Conservation (phyloP, 2,888 invertebrate species). For the Oscheius sp. region DNA sequence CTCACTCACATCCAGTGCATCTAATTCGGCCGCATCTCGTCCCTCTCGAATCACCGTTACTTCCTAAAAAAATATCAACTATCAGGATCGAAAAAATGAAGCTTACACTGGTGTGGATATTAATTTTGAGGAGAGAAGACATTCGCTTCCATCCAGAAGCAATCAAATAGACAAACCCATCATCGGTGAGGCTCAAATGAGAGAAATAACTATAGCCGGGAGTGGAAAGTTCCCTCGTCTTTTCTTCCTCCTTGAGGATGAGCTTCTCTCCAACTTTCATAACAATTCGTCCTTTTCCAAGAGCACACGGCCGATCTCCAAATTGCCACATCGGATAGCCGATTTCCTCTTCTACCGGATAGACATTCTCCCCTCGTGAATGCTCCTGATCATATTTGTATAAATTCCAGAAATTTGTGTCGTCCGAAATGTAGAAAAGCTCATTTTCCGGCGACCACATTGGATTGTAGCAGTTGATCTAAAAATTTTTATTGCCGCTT, state of each 20-base stretch:
- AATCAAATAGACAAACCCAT: constrained; percentile 64
- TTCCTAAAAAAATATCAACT: background rate
- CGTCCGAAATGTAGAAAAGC: constrained; percentile 70
- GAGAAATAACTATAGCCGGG: constrained; percentile 47
- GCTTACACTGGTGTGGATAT: background rate
- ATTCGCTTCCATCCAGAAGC: constrained; percentile 69
- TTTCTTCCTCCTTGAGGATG: constrained; percentile 10
- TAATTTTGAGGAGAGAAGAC: constrained; percentile 66
- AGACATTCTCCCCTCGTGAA: constrained; percentile 39
- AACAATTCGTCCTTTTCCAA: background rate
- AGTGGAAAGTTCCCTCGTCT: constrained; percentile 29
- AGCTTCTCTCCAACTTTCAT: constrained; percentile 5
- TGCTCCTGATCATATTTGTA: constrained; percentile 65
- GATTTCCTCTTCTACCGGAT: constrained; percentile 43
- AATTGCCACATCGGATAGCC: constrained; percentile 58
- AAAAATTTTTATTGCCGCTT: background rate
- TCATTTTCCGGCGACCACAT: constrained; percentile 70
- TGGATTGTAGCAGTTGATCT: constrained; percentile 70
- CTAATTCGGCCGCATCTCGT: constrained; percentile 40
- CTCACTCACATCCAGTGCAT: constrained; percentile 68
- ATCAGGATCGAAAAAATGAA: background rate
- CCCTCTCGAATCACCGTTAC: constrained; percentile 38
- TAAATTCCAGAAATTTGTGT: constrained; percentile 72
- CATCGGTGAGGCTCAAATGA: constrained; percentile 34
- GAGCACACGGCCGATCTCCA: constrained; percentile 43